These are phyloP conservation scores for Gobiocypris rarus DNA, from an alignment of 2,113 vertebrate genomes.

Conservation along the genomic window DNA sequence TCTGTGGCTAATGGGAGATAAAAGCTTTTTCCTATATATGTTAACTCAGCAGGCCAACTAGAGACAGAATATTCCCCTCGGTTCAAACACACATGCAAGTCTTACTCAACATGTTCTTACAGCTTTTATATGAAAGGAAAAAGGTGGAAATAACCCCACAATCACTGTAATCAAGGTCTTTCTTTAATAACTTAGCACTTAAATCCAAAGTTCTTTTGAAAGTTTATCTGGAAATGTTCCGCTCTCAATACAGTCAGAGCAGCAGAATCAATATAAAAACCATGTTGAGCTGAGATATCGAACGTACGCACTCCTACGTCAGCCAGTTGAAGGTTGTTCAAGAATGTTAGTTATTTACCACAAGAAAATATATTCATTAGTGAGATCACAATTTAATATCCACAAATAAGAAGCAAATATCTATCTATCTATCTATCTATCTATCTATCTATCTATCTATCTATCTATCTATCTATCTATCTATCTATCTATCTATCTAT, in stretches of 20 bases:
- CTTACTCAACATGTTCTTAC: neutral
- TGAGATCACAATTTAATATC: neutral
- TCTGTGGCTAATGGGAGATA: neutral
- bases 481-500: too few species aligned
- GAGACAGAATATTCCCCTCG: neutral
- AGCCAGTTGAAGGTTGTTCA: constrained; percentile 1
- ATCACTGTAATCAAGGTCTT: neutral
- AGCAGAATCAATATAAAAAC: constrained; percentile 26
- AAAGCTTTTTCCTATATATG: neutral
- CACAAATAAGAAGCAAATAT: too few species aligned
- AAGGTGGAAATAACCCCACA: neutral
- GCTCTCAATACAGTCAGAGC: neutral
- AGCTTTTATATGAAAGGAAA: neutral
- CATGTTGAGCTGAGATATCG: constrained; percentile 14
- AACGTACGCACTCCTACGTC: neutral
- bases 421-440: too few species aligned
- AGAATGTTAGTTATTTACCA: neutral
- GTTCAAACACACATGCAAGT: neutral
- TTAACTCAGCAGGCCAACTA: neutral
- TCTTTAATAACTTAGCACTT: neutral
- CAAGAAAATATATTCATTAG: neutral
- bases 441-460: too few species aligned
- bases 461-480: too few species aligned
- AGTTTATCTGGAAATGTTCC: neutral
- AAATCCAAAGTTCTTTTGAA: constrained; percentile 11